phyloP scores from a whole-genome alignment of 1,140 invertebrate species.

The Nasonia giraulti region DNA sequence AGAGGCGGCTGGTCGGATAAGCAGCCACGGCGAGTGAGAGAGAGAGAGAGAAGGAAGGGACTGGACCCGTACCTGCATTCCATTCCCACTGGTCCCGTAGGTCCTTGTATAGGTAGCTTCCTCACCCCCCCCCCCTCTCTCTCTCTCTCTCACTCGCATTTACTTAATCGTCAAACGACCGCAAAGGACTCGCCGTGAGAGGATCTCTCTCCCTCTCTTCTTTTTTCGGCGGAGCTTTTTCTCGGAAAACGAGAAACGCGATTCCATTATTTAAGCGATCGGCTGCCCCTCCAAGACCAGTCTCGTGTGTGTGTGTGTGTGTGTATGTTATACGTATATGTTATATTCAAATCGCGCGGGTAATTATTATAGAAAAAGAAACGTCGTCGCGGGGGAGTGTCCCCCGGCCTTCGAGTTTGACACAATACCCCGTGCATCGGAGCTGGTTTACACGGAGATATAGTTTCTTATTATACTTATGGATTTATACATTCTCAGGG shows the following conservation, averaged over 20 bases:
- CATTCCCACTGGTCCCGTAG: constrained; percentile 74
- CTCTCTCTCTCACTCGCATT: constrained; percentile 45
- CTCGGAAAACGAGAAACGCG: constrained; percentile 50
- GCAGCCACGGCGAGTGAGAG: constrained; percentile 14
- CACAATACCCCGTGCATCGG: too few species aligned
- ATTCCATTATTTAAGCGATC: constrained; percentile 44
- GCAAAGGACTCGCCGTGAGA: constrained; percentile 41
- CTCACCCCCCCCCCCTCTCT: constrained; percentile 45
- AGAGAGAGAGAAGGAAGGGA: constrained; percentile 56
- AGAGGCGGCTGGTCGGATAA: neutral
- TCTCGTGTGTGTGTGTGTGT: neutral
- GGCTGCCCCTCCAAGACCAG: too few species aligned
- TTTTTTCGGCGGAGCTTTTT: constrained; percentile 40
- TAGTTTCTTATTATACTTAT: too few species aligned
- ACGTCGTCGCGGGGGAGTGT: too few species aligned
- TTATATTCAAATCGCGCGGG: constrained; percentile 34
- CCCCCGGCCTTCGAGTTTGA: too few species aligned
- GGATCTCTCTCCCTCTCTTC: constrained; percentile 6
- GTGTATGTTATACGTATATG: constrained; percentile 19
- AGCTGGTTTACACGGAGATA: too few species aligned
- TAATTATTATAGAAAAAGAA: constrained; percentile 26
- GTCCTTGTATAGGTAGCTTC: constrained; percentile 72
- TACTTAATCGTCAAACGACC: constrained; percentile 51
- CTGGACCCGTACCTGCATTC: constrained; percentile 74
- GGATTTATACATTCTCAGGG: too few species aligned